A percentile compares a stretch with the other conserved stretches of the same genome.
Evolutionary conservation across 2,113 vertebrate genomes (phyloP).

Genomic region (Amblyopsis rosae): DNA sequence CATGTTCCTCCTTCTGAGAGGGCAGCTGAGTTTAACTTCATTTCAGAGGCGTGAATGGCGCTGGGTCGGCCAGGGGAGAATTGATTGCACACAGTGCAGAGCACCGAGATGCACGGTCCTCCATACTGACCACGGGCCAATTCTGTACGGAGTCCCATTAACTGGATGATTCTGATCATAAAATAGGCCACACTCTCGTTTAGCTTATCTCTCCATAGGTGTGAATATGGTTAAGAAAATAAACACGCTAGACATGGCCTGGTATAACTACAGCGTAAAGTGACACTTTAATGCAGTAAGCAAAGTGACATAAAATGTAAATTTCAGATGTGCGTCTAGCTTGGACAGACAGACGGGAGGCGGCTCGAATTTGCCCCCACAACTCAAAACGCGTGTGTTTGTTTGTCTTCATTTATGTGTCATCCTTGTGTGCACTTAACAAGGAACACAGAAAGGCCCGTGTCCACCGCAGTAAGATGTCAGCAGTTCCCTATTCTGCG

Average conservation of each 20-base stretch:
- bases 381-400: neutral
- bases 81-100: slow-evolving; percentile 41
- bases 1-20: slow-evolving; percentile 4
- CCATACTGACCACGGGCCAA: slow-evolving; percentile 22
- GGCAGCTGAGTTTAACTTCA: slow-evolving; percentile 31
- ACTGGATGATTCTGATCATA: slow-evolving; percentile 7
- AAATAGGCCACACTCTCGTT: slow-evolving; percentile 9
- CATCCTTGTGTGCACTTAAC: neutral
- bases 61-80: slow-evolving; percentile 49
- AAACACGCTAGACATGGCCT: neutral
- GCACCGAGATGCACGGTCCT: slow-evolving; percentile 32
- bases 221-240: neutral
- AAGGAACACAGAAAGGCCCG: neutral
- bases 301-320: neutral
- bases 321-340: neutral
- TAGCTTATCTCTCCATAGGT: slow-evolving; percentile 14
- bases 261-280: neutral
- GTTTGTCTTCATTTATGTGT: neutral
- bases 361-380: neutral
- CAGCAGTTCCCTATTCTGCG: neutral
- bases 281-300: too few species aligned
- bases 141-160: slow-evolving; percentile 45
- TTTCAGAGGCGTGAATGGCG: slow-evolving; percentile 41
- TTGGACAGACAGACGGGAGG: neutral
- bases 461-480: slow-evolving; percentile 4